Conservation (phyloP, 2,797 vertebrate genomes). For the Myoxocephalus aenaeus region DNA sequence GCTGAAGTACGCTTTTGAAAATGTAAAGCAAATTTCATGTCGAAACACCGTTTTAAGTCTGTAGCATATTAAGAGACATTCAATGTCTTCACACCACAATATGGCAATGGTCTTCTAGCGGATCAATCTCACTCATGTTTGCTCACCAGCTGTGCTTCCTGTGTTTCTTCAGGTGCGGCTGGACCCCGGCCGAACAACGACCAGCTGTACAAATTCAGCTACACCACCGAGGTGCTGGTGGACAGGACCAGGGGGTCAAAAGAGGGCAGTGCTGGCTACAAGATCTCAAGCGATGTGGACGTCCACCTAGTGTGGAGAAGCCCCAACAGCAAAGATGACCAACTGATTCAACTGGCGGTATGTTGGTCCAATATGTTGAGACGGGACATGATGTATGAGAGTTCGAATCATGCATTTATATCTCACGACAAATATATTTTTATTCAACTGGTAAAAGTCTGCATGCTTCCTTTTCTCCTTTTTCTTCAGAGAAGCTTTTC, state of each 20-base stretch:
- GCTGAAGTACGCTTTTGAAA: background rate
- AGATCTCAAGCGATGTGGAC: constrained; percentile 87
- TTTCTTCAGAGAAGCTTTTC: background rate
- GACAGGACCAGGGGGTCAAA: constrained; percentile 82
- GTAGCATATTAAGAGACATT: background rate
- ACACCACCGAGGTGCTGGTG: constrained; percentile 90
- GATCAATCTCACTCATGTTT: constrained; percentile 8
- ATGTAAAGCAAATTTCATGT: background rate
- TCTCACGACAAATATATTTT: background rate
- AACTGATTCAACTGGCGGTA: constrained; percentile 91
- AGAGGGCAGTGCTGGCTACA: constrained; percentile 86
- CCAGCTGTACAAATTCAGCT: constrained; percentile 92
- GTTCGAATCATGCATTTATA: background rate
- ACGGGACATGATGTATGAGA: background rate
- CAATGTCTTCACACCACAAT: background rate
- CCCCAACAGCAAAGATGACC: constrained; percentile 90
- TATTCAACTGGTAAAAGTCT: background rate
- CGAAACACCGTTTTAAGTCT: background rate
- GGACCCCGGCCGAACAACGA: constrained; percentile 92
- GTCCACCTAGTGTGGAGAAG: constrained; percentile 92
- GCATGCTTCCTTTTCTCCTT: background rate
- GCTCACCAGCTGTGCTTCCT: constrained; percentile 31
- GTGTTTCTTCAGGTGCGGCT: constrained; percentile 85
- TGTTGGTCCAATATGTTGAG: constrained; percentile 16
- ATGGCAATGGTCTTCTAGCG: background rate